Evolutionary conservation across 2,113 vertebrate species (phyloP), one percentile per base, ranked within the genome.

Genomic region (Poecilia latipinna): DNA sequence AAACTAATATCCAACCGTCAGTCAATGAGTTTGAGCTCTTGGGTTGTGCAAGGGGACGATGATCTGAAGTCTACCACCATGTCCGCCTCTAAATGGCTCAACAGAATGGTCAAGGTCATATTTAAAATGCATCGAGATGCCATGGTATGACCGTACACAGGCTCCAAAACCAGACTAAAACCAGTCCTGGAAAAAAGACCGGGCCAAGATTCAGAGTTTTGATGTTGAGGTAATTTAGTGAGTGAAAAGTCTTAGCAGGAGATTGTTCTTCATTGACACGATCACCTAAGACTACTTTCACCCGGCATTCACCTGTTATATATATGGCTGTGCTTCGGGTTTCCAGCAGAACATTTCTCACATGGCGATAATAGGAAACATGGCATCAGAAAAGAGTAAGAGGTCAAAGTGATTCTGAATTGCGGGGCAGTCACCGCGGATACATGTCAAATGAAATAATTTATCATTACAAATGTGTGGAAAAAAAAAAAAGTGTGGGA

Each of bases 321-420:
- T 68, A 64, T 68, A 74, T 57, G 60, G 65, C 28, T 42, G 70
- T 37, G 42, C 65, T 31, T 79, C 70, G 63, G 24, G 26, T 79
- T 79, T 63, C 57, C 60, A 51, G 19, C 37, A 48, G 22, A 48
- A 31, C 29, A 19, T 61, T 44, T 29, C 60, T 51, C 37, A 32
- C 42, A 79, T 68, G 35, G 54, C 48, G 70, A 37, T 61, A 12
- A 48, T 67, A 42, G 69, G 29, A 78, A 72, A 67, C 63, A 71
- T 42, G 24, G 28, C 15, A 11, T 48, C 62, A 65, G 54, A 29
- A 22, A 72, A 31, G 35, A 65, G 33, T 42, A 65, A 67, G 57
- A 51, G 64, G 39, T 66, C 70, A 62, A 72, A 62, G 13, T 62
- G 54, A 24, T 11, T 63, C 24, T 13, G 32, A 63, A 48, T 37